Evolutionary conservation across 2,888 invertebrate genomes (phyloP), one percentile per base, ranked within the genome.

Genomic region (Lissocephala sabroskyi): DNA sequence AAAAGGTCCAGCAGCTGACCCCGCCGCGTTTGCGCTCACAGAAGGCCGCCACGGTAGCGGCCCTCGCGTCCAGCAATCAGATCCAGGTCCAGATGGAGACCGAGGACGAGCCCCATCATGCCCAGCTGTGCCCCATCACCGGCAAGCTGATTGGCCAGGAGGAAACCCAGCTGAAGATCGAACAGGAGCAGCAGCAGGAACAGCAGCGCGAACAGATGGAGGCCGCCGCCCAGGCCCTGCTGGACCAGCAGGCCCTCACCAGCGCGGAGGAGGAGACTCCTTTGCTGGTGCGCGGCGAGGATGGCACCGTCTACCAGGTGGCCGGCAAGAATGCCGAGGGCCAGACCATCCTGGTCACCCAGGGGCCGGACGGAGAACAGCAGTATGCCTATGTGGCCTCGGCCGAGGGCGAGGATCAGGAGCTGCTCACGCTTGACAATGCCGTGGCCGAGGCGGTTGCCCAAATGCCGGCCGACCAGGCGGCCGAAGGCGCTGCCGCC

Each of bases 321-420:
- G 90, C 91, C 1, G 91, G 93, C n/a, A 92, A 93, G 74, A 92
- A 92, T 63, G 91, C 92, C 59, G 91, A 90, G 36, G 92, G 92
- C 0, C 92, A 92, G 79, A 92, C 92, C 1, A 86, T 92, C 53
- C 82, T 93, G 39, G 90, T 92, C 3, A 90, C 92, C 1, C 90
- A 91, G 53, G 91, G 90, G 4, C 90, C 89, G 0, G 92, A 92
- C 58, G 92, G 92, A 0, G 92, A 92, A 68, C 92, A 91, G 57
- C 90, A 90, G 64, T 91, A 89, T 67, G 87, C 88, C 2, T 88
- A 90, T 67, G 89, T 91, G 3, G 89, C 90, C 1, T 87, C 88
- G 2, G 86, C 87, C 11, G 89, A 89, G 60, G 87, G 88, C 47
- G 86, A 86, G 7, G 89, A 89, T 44, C 87, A 87, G 32, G 80